phyloP scores from a whole-genome alignment of 2,888 invertebrate species.

The Sphinx pinastri region DNA sequence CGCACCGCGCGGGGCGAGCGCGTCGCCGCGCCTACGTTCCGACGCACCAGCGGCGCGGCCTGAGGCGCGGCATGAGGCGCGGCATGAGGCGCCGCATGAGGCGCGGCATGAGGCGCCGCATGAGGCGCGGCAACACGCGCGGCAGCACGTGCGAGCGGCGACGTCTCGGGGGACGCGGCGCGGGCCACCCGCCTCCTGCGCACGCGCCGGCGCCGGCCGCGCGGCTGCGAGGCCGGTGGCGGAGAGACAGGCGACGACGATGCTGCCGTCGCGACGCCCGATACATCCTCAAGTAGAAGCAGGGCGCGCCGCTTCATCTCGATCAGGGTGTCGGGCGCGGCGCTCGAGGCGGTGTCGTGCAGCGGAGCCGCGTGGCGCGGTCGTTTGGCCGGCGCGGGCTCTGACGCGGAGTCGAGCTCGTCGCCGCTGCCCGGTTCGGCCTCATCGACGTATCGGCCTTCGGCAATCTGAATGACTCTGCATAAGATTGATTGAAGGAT shows the following conservation, averaged over 20 bases:
- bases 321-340: slow-evolving; percentile 32
- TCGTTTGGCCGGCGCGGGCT: slow-evolving; percentile 21
- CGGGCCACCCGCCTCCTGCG: slow-evolving; percentile 23
- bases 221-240: slow-evolving; percentile 27
- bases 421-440: neutral
- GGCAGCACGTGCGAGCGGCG: neutral
- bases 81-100: slow-evolving; percentile 1
- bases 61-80: slow-evolving; percentile 13
- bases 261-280: slow-evolving; percentile 21
- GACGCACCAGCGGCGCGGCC: slow-evolving; percentile 11
- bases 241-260: slow-evolving; percentile 22
- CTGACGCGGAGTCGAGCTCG: slow-evolving; percentile 7
- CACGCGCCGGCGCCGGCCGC: slow-evolving; percentile 17
- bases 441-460: neutral
- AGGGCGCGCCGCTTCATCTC: slow-evolving; percentile 44
- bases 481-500: neutral
- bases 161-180: slow-evolving; percentile 9
- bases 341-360: slow-evolving; percentile 10
- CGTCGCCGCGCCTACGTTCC: neutral
- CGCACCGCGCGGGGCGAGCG: slow-evolving; percentile 26
- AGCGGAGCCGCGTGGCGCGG: slow-evolving; percentile 2
- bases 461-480: slow-evolving; percentile 2
- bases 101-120: slow-evolving; percentile 11
- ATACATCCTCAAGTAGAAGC: slow-evolving; percentile 35
- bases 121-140: neutral